phyloP scores from a whole-genome alignment of 2,888 invertebrate species.

The Nomada fucata region DNA sequence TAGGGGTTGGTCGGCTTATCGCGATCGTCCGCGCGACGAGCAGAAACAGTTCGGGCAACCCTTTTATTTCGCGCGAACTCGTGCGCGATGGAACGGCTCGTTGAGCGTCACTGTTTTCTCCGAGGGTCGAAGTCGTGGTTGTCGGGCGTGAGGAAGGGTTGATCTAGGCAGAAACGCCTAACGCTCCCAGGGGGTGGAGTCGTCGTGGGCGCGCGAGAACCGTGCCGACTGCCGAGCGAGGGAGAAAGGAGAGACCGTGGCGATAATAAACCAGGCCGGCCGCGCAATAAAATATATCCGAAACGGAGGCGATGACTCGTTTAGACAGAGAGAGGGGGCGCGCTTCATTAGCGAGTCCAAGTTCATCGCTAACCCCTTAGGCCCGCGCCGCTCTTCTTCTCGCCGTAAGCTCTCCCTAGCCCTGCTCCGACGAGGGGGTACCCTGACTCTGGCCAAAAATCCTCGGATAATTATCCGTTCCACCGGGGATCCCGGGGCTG shows the following conservation, averaged over 20 bases:
- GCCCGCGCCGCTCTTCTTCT: conserved; percentile 43
- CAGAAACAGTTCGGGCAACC: conserved; percentile 60
- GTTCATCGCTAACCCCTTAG: conserved; percentile 83
- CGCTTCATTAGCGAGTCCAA: conserved; percentile 83
- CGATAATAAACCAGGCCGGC: conserved; percentile 82
- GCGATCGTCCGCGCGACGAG: conserved; percentile 25
- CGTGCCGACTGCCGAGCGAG: conserved; percentile 52
- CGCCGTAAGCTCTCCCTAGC: conserved; percentile 20
- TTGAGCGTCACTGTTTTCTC: conserved; percentile 81
- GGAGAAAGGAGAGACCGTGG: conserved; percentile 70
- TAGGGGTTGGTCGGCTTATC: conserved; percentile 29
- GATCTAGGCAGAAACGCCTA: conserved; percentile 77
- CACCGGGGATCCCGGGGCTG: conserved; percentile 62
- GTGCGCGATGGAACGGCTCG: conserved; percentile 79
- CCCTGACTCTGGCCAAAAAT: conserved; percentile 70
- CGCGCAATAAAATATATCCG: conserved; percentile 83
- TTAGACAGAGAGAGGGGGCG: conserved; percentile 73
- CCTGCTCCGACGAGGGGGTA: conserved; percentile 25
- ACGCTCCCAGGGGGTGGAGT: conserved; percentile 50
- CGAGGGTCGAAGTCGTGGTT: conserved; percentile 74
- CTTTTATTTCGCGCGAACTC: conserved; percentile 76
- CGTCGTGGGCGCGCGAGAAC: conserved; percentile 74
- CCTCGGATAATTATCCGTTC: conserved; percentile 78
- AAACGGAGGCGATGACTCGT: conserved; percentile 83
- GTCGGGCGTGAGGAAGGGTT: conserved; percentile 82